phyloP scores from a whole-genome alignment of 2,888 invertebrate genomes.

The Xiphydria camelus region DNA sequence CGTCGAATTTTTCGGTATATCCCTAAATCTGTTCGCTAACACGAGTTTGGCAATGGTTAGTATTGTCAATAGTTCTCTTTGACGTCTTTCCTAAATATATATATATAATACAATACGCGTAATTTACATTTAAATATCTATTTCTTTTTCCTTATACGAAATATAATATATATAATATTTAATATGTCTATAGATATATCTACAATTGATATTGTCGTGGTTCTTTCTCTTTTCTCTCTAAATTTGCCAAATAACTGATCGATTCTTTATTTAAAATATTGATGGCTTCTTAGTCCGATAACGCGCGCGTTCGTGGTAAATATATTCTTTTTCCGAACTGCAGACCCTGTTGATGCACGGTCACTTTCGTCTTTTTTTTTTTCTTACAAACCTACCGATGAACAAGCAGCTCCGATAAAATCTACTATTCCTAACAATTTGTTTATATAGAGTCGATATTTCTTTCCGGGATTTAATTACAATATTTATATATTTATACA shows the following conservation, averaged over 20 bases:
- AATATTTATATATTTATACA: neutral
- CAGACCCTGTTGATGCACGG: too few relatives aligned
- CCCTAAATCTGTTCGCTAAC: too few relatives aligned
- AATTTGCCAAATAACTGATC: neutral
- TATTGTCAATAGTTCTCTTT: constrained; percentile 44
- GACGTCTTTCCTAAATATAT: neutral
- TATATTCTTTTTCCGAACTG: too few relatives aligned
- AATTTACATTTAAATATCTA: constrained; percentile 29
- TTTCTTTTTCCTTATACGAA: constrained; percentile 12
- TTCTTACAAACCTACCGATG: too few relatives aligned
- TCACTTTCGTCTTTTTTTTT: too few relatives aligned
- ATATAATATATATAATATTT: constrained; percentile 20
- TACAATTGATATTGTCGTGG: constrained; percentile 23
- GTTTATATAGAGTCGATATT: too few relatives aligned
- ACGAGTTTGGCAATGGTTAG: constrained; percentile 41
- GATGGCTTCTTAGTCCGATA: too few relatives aligned
- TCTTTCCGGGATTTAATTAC: neutral
- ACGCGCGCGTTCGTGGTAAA: too few relatives aligned
- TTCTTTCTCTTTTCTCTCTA: constrained; percentile 3
- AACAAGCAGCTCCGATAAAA: too few relatives aligned
- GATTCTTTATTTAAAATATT: too few relatives aligned
- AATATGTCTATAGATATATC: constrained; percentile 18
- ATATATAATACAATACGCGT: constrained; percentile 16
- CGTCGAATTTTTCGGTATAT: too few relatives aligned
- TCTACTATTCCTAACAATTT: too few relatives aligned